phyloP scores from a whole-genome alignment of 2,888 invertebrate species.

The Mythimna impura region DNA sequence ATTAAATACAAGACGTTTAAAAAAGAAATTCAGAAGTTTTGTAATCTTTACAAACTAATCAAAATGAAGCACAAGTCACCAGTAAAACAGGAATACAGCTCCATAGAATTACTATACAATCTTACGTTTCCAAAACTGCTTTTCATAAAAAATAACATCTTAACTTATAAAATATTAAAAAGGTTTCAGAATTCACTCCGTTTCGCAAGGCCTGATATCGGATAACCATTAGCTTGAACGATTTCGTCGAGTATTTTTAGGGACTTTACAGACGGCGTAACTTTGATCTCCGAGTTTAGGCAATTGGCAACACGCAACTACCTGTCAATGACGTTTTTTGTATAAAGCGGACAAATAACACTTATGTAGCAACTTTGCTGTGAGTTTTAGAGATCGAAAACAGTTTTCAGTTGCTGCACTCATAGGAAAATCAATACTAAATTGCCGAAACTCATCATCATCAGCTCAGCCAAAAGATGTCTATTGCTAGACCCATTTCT shows the following conservation, averaged over 20 bases:
- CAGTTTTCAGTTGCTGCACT: neutral
- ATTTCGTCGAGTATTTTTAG: conserved; percentile 40
- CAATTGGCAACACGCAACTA: neutral
- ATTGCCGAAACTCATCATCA: neutral
- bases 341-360: neutral
- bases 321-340: neutral
- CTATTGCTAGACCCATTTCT: neutral
- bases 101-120: neutral
- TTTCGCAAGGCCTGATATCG: conserved; percentile 46
- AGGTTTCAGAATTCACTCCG: conserved; percentile 46
- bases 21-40: neutral
- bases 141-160: conserved; percentile 40
- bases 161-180: conserved; percentile 49
- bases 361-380: neutral
- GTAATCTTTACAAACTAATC: neutral
- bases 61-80: neutral
- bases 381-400: neutral
- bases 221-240: conserved; percentile 54
- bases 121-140: conserved; percentile 30
- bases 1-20: too few relatives aligned
- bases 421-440: neutral
- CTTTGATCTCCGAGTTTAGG: neutral
- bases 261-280: neutral
- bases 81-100: neutral
- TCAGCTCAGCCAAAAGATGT: neutral